A percentile compares a stretch with the other conserved stretches of the same genome.
Evolutionary conservation across 1,140 invertebrate species (phyloP).

Genomic region (Steinernema khuongi): DNA sequence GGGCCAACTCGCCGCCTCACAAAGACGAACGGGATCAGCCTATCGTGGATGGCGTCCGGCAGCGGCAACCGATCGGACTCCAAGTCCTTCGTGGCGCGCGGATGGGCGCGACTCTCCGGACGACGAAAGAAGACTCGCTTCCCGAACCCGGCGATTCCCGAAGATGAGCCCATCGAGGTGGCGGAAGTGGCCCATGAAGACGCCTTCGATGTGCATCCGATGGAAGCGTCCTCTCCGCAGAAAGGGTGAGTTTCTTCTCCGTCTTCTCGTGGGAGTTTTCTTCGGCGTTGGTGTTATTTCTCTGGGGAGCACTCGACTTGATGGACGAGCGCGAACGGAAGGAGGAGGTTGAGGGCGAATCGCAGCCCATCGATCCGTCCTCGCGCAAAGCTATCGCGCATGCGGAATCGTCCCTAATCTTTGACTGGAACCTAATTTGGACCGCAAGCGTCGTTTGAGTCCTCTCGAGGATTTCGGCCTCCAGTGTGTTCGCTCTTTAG

Average conservation of each 20-base stretch:
- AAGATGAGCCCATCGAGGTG: slow-evolving; percentile 9
- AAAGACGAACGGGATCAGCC: neutral
- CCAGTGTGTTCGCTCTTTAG: too few relatives aligned
- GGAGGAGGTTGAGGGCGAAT: neutral
- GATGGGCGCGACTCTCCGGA: neutral
- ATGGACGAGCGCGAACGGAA: neutral
- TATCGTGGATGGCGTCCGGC: slow-evolving; percentile 7
- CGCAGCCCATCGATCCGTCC: neutral
- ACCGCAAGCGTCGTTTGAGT: too few relatives aligned
- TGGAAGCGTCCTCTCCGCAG: neutral
- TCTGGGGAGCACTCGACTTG: neutral
- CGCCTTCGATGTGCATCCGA: neutral
- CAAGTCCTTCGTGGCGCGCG: neutral
- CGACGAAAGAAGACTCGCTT: slow-evolving; percentile 3
- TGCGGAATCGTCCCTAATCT: too few relatives aligned
- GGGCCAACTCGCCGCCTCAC: neutral
- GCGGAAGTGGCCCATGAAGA: neutral
- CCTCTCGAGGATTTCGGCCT: too few relatives aligned
- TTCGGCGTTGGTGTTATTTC: neutral
- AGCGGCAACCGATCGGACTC: neutral
- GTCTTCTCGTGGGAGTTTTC: neutral
- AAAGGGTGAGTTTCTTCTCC: neutral
- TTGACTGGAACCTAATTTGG: too few relatives aligned
- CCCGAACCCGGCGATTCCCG: slow-evolving; percentile 3
- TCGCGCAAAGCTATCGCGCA: neutral